Percentiles rank a stretch among this genome's conserved stretches.
Evolutionary conservation across 2,797 vertebrate species (phyloP).

Genomic region (Choloepus didactylus): DNA sequence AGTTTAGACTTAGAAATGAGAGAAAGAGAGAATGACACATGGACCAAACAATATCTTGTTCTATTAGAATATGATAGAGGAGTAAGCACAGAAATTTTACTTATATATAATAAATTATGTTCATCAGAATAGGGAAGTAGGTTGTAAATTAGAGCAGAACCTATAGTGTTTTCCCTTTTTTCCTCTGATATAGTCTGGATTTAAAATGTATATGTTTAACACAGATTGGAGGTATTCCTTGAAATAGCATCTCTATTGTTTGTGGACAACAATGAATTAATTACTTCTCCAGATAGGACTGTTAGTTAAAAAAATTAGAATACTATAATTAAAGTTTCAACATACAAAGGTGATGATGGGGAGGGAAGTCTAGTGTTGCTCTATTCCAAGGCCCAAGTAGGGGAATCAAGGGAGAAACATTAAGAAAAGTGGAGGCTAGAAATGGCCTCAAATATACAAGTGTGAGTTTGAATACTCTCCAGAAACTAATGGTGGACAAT

Average conservation of each 20-base stretch:
- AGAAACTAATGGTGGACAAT: no score
- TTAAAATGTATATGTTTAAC: not conserved
- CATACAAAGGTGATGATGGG: no score
- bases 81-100: not conserved
- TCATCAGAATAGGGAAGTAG: not conserved
- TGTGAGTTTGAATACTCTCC: not conserved
- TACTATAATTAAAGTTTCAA: not conserved
- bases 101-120: not conserved
- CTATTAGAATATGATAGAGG: not conserved
- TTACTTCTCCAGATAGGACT: not conserved
- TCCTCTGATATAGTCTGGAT: not conserved
- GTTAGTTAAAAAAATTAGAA: not conserved
- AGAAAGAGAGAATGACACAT: not conserved
- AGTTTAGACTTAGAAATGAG: not conserved
- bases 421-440: no score
- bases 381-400: fast-evolving
- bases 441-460: not conserved
- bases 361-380: not conserved
- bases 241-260: no score
- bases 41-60: not conserved
- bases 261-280: no score
- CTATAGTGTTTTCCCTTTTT: not conserved
- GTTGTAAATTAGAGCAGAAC: not conserved
- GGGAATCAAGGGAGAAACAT: not conserved
- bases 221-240: no score